These are phyloP conservation scores for Pseudonaja textilis DNA, from an alignment of 2,113 vertebrate species.

Conservation along the genomic window DNA sequence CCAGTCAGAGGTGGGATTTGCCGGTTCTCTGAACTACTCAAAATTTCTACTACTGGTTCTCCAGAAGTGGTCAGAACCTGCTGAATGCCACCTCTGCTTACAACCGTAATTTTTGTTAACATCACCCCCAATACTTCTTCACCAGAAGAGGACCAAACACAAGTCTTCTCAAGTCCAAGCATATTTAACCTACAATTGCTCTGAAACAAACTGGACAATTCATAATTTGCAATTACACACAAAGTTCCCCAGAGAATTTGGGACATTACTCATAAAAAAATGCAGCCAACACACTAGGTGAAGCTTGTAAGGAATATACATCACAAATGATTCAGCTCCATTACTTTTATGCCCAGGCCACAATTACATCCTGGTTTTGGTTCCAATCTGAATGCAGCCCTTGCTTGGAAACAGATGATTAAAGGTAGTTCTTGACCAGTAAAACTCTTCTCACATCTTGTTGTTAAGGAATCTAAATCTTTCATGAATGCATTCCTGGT, in stretches of 20 bases:
- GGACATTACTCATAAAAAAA: neutral
- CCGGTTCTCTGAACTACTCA: too few species aligned
- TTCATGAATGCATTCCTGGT: neutral
- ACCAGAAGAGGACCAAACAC: neutral
- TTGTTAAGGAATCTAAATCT: neutral
- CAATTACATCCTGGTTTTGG: neutral
- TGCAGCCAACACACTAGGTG: neutral
- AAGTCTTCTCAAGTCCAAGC: neutral
- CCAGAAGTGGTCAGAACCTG: too few species aligned
- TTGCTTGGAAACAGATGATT: neutral
- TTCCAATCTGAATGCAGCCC: neutral
- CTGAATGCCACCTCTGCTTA: too few species aligned
- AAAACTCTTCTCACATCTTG: neutral
- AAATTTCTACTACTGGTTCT: too few species aligned
- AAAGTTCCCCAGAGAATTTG: neutral
- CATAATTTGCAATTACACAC: neutral
- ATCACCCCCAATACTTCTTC: neutral
- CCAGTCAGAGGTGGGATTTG: too few species aligned
- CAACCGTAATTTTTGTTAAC: neutral
- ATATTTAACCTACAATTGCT: neutral
- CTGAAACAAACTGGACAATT: neutral
- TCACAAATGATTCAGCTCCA: neutral
- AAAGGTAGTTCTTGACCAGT: neutral
- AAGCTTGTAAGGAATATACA: neutral
- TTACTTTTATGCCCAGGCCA: neutral